Evolutionary conservation across 1,140 invertebrate genomes (phyloP).

Genomic region (Bilobella aurantiaca): DNA sequence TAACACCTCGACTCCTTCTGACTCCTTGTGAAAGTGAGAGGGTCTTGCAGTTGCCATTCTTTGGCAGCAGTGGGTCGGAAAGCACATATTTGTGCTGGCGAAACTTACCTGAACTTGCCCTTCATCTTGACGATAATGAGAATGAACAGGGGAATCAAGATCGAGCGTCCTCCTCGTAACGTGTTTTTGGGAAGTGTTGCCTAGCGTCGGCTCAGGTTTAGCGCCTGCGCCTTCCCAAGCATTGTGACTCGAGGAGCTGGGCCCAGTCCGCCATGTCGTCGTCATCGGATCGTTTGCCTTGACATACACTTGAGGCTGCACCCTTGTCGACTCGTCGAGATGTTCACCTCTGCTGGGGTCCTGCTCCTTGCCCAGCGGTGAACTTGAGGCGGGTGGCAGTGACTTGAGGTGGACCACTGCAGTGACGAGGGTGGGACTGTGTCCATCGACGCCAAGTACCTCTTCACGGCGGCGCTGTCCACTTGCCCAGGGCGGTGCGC

Average conservation of each 20-base stretch:
- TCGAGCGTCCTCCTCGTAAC: not conserved
- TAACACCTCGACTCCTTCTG: too few species aligned
- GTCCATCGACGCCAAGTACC: constrained; percentile 10
- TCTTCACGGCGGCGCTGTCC: not conserved
- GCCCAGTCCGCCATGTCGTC: constrained; percentile 2
- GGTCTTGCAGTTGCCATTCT: too few species aligned
- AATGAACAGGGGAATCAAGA: constrained; percentile 6
- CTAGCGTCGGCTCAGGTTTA: not conserved
- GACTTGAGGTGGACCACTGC: constrained; percentile 6
- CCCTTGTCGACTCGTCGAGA: constrained; percentile 23
- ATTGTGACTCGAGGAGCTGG: not conserved
- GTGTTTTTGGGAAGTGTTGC: not conserved
- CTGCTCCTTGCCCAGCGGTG: not conserved
- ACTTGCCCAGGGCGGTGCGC: not conserved
- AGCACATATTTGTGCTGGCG: not conserved
- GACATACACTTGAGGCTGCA: constrained; percentile 33
- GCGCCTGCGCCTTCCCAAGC: not conserved
- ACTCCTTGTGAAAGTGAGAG: not conserved
- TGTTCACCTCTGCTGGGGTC: constrained; percentile 1
- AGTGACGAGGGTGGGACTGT: not conserved
- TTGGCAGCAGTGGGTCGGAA: not conserved
- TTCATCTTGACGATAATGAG: constrained; percentile 20
- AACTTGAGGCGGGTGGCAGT: not conserved
- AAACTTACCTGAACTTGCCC: constrained; percentile 31
- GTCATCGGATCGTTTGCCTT: constrained; percentile 20